phyloP scores from a whole-genome alignment of 2,888 invertebrate species.

The Vanessa cardui region DNA sequence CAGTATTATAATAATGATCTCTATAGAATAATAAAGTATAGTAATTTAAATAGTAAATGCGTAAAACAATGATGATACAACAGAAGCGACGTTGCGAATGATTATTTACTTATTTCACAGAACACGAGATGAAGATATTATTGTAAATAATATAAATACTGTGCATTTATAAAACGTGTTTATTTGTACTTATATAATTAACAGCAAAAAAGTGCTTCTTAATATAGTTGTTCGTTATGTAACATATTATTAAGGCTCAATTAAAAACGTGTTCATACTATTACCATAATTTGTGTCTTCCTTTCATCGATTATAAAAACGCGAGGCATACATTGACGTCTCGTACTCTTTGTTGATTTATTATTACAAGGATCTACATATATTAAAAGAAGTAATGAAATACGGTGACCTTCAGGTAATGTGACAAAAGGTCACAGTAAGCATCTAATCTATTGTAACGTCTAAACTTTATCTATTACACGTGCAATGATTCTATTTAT shows the following conservation, averaged over 20 bases:
- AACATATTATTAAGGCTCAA: background rate
- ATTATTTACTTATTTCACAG: background rate
- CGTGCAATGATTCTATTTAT: background rate
- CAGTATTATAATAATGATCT: too few species aligned
- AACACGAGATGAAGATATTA: background rate
- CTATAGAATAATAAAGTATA: too few species aligned
- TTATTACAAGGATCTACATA: constrained; percentile 13
- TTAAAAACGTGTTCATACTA: background rate
- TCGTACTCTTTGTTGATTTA: constrained; percentile 21
- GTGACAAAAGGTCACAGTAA: constrained; percentile 18
- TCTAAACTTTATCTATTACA: constrained; percentile 6
- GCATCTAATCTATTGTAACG: constrained; percentile 12
- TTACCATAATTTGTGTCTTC: background rate
- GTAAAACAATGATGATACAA: too few species aligned
- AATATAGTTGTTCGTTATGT: background rate
- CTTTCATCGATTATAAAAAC: background rate
- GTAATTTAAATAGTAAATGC: too few species aligned
- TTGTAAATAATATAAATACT: background rate
- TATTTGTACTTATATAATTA: background rate
- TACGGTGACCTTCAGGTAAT: constrained; percentile 23
- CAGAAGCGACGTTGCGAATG: too few species aligned
- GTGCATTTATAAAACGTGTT: background rate
- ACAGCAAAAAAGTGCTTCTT: background rate
- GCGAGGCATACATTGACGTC: background rate
- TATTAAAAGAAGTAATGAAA: constrained; percentile 17